These are phyloP conservation scores for Contarinia nasturtii DNA, from an alignment of 1,140 invertebrate genomes.

Conservation along the genomic window DNA sequence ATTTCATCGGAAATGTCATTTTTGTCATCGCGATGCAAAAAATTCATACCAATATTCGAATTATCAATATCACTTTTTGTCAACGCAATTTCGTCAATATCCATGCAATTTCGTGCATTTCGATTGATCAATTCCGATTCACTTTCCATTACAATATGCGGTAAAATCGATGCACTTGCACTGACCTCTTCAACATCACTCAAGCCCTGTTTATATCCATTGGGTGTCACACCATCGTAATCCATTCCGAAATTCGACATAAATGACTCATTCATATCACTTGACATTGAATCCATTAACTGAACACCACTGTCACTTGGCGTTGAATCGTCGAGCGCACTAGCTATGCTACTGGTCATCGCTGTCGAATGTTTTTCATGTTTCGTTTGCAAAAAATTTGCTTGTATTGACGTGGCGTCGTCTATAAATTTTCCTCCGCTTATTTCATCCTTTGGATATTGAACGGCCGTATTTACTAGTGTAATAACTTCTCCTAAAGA, in stretches of 20 bases:
- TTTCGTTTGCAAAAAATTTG: neutral
- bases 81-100: slow-evolving; percentile 14
- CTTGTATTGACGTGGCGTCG: neutral
- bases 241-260: slow-evolving; percentile 23
- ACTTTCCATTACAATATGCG: neutral
- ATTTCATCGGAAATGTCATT: slow-evolving; percentile 10
- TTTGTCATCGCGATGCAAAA: neutral
- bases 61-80: slow-evolving; percentile 35
- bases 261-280: slow-evolving; percentile 27
- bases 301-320: slow-evolving; percentile 30
- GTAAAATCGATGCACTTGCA: neutral
- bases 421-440: neutral
- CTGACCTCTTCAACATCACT: neutral
- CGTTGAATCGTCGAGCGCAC: slow-evolving; percentile 19
- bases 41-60: slow-evolving; percentile 26
- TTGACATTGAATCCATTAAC: slow-evolving; percentile 30
- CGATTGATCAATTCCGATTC: neutral
- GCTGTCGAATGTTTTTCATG: neutral
- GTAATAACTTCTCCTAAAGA: no score
- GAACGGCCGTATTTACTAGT: no score
- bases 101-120: slow-evolving; percentile 8
- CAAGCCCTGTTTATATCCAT: neutral
- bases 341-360: slow-evolving; percentile 6
- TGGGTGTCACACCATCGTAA: slow-evolving; percentile 16
- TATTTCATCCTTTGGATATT: no score